Conservation (phyloP, 1,140 invertebrate species). For the Drosophila mojavensis region DNA sequence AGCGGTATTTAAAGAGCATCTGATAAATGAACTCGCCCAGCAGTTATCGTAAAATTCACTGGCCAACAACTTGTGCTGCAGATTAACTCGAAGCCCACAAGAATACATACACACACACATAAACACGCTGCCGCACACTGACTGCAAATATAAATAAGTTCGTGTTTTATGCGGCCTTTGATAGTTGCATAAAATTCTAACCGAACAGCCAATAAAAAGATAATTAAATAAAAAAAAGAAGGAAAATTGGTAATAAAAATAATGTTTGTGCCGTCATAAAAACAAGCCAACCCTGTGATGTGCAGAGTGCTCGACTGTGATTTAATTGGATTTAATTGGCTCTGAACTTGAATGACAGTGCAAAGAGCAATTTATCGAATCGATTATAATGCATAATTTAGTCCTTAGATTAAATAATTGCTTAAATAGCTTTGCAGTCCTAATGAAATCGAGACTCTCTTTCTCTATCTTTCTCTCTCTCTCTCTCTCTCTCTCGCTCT, state of each 20-base stretch:
- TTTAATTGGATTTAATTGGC: background rate
- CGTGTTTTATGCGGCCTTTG: constrained; percentile 48
- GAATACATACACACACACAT: background rate
- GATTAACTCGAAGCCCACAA: constrained; percentile 21
- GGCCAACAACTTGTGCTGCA: constrained; percentile 19
- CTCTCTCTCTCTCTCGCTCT: background rate
- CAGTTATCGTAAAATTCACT: constrained; percentile 20
- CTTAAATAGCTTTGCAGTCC: background rate
- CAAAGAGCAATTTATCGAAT: background rate
- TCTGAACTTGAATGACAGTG: background rate
- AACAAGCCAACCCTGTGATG: background rate
- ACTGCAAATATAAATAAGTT: constrained; percentile 5
- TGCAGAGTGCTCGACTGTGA: background rate
- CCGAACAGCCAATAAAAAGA: constrained; percentile 43
- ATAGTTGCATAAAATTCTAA: constrained; percentile 28
- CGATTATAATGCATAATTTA: background rate
- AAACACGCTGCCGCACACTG: background rate
- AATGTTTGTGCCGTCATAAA: constrained; percentile 1
- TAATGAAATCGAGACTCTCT: background rate
- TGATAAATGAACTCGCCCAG: constrained; percentile 27
- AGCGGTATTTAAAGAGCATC: constrained; percentile 46
- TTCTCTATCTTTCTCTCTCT: background rate
- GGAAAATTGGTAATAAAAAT: constrained; percentile 52
- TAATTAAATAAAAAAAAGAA: constrained; percentile 47
- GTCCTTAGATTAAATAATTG: background rate